A percentile compares a stretch with the other conserved stretches of the same genome.
Evolutionary conservation across 2,888 invertebrate species (phyloP).

Genomic region (Agriotes lineatus): DNA sequence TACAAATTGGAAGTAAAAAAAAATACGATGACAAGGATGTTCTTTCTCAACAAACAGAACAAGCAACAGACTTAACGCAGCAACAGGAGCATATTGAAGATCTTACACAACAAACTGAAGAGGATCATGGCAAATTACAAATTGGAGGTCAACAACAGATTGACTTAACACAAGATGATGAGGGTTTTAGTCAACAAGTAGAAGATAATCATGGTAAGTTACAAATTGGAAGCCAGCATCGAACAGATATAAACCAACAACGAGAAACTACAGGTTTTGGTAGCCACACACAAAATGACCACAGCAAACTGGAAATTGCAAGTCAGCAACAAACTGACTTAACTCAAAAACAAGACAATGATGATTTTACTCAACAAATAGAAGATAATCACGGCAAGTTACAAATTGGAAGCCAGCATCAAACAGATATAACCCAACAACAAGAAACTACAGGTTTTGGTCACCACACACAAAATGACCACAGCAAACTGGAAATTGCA

Average conservation of each 20-base stretch:
- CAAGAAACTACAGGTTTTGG: too few relatives aligned
- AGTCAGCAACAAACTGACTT: conserved; percentile 39
- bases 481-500: conserved; percentile 33
- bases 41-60: conserved; percentile 51
- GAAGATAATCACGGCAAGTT: conserved; percentile 42
- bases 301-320: conserved; percentile 5
- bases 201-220: background rate
- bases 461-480: too few relatives aligned
- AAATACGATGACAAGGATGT: conserved; percentile 44
- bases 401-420: conserved; percentile 35
- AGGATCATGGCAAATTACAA: conserved; percentile 26
- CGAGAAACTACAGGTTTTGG: conserved; percentile 16
- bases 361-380: conserved; percentile 52
- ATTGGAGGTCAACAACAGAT: conserved; percentile 25
- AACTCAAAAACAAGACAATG: conserved; percentile 46
- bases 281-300: conserved; percentile 42
- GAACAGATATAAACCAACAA: conserved; percentile 45
- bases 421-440: conserved; percentile 48
- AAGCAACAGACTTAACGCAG: conserved; percentile 49
- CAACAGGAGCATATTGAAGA: conserved; percentile 47
- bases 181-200: conserved; percentile 12
- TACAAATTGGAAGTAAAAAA: conserved; percentile 19
- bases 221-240: conserved; percentile 16
- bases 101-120: conserved; percentile 50
- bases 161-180: conserved; percentile 44